These are phyloP conservation scores for Chrysoperla carnea DNA, from an alignment of 1,140 invertebrate genomes.

Conservation along the genomic window DNA sequence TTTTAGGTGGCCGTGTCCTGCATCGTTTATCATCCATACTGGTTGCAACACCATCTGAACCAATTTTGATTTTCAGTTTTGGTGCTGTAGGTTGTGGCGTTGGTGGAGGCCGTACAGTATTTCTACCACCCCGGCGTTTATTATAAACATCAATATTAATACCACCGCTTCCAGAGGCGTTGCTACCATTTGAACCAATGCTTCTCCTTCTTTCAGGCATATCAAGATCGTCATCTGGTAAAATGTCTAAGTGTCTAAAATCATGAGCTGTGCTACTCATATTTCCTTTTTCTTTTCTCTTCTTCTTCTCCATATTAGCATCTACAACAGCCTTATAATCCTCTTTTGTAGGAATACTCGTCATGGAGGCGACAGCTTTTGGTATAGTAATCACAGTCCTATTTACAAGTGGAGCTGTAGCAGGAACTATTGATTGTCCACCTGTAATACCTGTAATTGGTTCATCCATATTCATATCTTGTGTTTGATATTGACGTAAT, in stretches of 20 bases:
- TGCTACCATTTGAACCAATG: conserved; percentile 23
- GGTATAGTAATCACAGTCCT: conserved; percentile 66
- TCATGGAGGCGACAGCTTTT: conserved; percentile 73
- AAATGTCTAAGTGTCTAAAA: conserved; percentile 29
- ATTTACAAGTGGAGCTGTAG: conserved; percentile 38
- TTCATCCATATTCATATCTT: conserved; percentile 72
- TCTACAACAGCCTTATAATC: conserved; percentile 54
- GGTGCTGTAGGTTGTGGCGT: conserved; percentile 29
- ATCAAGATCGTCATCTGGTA: conserved; percentile 25
- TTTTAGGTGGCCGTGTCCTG: conserved; percentile 60
- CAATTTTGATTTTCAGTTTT: conserved; percentile 71
- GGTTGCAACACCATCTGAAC: conserved; percentile 25
- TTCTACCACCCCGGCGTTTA: conserved; percentile 29
- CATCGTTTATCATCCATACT: conserved; percentile 25
- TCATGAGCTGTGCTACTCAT: conserved; percentile 29
- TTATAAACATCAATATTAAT: conserved; percentile 19
- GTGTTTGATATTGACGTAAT: conserved; percentile 65
- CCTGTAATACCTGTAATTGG: conserved; percentile 28
- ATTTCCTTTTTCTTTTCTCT: conserved; percentile 36
- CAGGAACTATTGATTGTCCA: conserved; percentile 28
- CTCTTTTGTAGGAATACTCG: conserved; percentile 61
- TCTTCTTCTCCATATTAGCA: conserved; percentile 46
- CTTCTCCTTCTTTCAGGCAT: conserved; percentile 24
- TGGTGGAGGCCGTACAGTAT: conserved; percentile 19
- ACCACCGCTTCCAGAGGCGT: conserved; percentile 8